phyloP scores from a whole-genome alignment of 2,113 vertebrate genomes.

The Grus americana region DNA sequence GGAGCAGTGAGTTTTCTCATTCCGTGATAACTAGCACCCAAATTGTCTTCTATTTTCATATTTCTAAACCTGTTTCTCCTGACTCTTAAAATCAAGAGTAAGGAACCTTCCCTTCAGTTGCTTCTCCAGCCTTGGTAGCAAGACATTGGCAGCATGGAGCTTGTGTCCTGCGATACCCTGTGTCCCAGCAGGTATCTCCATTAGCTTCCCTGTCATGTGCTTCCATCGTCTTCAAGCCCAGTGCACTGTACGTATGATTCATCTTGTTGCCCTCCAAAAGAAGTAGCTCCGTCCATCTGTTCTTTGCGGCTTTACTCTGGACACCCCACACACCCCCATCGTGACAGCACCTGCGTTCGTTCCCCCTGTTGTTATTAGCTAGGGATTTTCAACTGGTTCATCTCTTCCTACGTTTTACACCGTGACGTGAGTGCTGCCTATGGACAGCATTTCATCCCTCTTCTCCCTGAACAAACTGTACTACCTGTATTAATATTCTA shows the following conservation, averaged over 20 bases:
- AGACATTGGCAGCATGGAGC: neutral
- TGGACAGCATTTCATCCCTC: neutral
- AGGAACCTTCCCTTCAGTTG: neutral
- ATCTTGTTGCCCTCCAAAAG: conserved; percentile 2
- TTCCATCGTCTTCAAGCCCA: neutral
- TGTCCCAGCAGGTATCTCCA: conserved; percentile 1
- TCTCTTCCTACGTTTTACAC: neutral
- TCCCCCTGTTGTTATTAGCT: neutral
- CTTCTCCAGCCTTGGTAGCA: neutral
- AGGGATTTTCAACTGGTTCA: conserved; percentile 9
- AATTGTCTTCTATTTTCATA: neutral
- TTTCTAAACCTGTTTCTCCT: neutral
- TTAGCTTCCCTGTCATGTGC: neutral
- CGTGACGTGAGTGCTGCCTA: neutral
- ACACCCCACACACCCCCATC: neutral
- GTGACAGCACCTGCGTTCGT: conserved; percentile 16
- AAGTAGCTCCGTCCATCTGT: conserved; percentile 44
- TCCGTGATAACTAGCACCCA: neutral
- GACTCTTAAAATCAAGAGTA: neutral
- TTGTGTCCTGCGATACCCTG: neutral
- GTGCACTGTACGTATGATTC: neutral
- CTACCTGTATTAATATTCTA: conserved; percentile 26
- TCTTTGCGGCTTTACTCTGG: conserved; percentile 4
- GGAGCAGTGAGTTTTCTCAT: neutral
- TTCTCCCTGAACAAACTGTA: neutral